These are phyloP conservation scores for Lasiurus borealis DNA, from an alignment of 2,113 vertebrate genomes.

Conservation along the genomic window DNA sequence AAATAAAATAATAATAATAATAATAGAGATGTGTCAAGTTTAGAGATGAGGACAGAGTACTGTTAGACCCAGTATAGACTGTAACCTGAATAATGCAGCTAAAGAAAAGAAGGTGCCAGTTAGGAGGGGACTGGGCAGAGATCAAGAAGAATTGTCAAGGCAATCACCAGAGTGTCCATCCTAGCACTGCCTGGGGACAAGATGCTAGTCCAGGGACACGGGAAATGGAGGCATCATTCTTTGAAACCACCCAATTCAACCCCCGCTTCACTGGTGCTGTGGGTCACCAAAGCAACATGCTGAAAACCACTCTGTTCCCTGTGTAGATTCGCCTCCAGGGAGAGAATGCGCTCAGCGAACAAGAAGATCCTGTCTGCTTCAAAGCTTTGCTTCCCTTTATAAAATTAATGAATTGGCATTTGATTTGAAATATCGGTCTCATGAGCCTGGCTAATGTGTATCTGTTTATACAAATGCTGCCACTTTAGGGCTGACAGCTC, in stretches of 20 bases:
- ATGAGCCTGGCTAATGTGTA: conserved; percentile 59
- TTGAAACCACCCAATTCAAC: not conserved
- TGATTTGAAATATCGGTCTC: conserved; percentile 78
- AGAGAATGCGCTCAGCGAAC: conserved; percentile 49
- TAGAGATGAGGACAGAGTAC: not conserved
- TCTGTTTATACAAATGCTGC: conserved; percentile 63
- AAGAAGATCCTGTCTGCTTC: conserved; percentile 61
- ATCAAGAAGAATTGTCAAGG: not conserved
- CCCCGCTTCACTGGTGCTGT: not conserved
- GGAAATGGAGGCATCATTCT: conserved; percentile 24
- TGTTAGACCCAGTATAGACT: not conserved
- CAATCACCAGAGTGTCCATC: conserved; percentile 1
- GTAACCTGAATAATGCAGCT: not conserved
- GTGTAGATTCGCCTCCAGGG: not conserved
- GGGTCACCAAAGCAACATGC: conserved; percentile 51
- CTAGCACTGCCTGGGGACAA: conserved; percentile 6
- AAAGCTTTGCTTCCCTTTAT: conserved; percentile 65
- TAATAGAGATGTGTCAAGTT: not conserved
- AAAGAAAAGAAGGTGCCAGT: conserved; percentile 12
- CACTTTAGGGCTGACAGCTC: conserved; percentile 54
- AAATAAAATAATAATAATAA: not conserved
- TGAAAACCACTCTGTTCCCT: conserved; percentile 47
- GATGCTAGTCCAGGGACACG: conserved; percentile 8
- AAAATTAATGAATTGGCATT: conserved; percentile 79
- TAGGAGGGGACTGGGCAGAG: not conserved